Evolutionary conservation across 2,797 vertebrate genomes (phyloP), one percentile per base, ranked within the genome.

Genomic region (Hybognathus amarus): DNA sequence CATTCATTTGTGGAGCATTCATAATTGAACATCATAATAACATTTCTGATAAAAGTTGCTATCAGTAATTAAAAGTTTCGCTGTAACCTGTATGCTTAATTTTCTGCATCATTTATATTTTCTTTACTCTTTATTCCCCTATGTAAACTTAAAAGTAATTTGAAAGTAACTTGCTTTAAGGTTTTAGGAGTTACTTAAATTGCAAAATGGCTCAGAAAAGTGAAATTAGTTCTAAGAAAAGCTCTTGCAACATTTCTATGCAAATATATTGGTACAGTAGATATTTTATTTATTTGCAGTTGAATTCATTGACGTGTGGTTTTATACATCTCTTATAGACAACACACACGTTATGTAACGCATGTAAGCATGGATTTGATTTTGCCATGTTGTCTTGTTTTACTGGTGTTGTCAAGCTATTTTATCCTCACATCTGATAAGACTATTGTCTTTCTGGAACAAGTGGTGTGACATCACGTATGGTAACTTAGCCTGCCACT

Each of bases 361-460:
- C 15, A 38, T 74, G 22, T 13, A 45, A 45, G 3, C 12, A 45
- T 4, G 12, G 45, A 74, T 64, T 52, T 1, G 4, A 24, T 54
- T 73, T 67, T 11, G 3, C 2, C 45, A 24, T 75, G 59, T 82
- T 73, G 18, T 64, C 30, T 45, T 73, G 68, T 66, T 63, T 47
- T 74, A 61, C 59, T 74, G 59, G 30, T 82, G 38, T 64, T 64
- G 56, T 82, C 22, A 36, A 30, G 80, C 33, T 5, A 66, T 75
- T 82, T 67, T 82, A 82, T 75, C 61, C 59, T 82, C 30, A 30
- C 30, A 27, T 82, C 83, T 73, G 67, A 84, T 45, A 79, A 36
- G 33, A 66, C 77, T 73, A 64, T 71, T 71, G 50, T 70, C 70
- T 50, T 52, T 81, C 80, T 75, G 61, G 42, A 79, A 27, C 24